Conservation (phyloP, 2,113 vertebrate genomes). For the Elephas maximus region DNA sequence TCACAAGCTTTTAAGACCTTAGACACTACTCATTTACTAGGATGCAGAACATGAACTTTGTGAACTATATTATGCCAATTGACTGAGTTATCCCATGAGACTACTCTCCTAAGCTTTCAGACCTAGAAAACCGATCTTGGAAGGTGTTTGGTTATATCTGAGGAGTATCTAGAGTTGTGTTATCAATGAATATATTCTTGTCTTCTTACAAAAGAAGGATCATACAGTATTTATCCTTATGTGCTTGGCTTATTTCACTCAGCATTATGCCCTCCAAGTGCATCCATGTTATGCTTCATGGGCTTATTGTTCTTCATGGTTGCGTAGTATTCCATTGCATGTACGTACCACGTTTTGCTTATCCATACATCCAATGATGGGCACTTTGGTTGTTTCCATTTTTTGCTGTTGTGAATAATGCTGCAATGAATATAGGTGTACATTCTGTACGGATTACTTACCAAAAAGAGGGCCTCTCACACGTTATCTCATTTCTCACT, state of each 20-base stretch:
- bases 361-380: neutral
- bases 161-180: no score
- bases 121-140: neutral
- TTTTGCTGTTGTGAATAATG: neutral
- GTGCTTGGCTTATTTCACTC: neutral
- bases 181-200: no score
- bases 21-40: neutral
- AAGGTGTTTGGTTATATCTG: neutral
- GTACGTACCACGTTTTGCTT: no score
- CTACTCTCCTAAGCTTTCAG: neutral
- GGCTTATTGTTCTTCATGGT: neutral
- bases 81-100: neutral
- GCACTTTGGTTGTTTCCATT: neutral
- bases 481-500: conserved; percentile 14
- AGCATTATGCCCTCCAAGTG: neutral
- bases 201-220: neutral
- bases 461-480: neutral
- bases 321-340: neutral
- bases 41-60: no score
- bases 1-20: neutral
- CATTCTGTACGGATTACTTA: neutral
- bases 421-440: neutral
- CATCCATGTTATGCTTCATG: no score
- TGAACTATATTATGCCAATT: neutral
- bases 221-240: neutral